phyloP scores from a whole-genome alignment of 2,113 vertebrate species.

The Anhinga anhinga region DNA sequence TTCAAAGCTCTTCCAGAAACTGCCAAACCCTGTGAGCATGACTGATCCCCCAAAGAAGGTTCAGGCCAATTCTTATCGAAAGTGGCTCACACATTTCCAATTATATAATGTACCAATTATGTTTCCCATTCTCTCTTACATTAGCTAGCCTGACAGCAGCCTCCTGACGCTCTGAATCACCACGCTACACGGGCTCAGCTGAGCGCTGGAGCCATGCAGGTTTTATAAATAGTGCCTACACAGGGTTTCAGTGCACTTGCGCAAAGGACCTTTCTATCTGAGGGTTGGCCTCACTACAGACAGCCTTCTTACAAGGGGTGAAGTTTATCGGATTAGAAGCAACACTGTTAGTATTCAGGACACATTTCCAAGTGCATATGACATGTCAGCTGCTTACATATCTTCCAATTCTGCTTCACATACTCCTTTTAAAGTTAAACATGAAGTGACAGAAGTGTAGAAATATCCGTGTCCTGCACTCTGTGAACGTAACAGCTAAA shows the following conservation, averaged over 20 bases:
- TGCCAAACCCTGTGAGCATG: background rate
- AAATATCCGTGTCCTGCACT: slow-evolving; percentile 34
- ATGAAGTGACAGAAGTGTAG: slow-evolving; percentile 53
- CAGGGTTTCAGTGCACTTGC: background rate
- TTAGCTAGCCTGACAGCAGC: background rate
- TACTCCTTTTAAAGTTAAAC: slow-evolving; percentile 51
- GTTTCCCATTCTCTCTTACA: background rate
- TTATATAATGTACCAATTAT: background rate
- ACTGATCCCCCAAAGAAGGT: background rate
- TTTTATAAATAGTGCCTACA: slow-evolving; percentile 23
- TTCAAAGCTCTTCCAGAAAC: background rate
- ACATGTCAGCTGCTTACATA: slow-evolving; percentile 54
- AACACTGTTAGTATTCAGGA: slow-evolving; percentile 8
- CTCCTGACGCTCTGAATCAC: background rate
- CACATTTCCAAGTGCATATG: slow-evolving; percentile 45
- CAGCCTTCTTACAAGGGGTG: background rate
- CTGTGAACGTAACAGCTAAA: slow-evolving; percentile 33
- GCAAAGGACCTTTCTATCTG: background rate
- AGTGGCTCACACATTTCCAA: background rate
- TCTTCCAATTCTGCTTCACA: slow-evolving; percentile 35
- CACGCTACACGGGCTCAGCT: background rate
- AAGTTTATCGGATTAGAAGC: slow-evolving; percentile 44
- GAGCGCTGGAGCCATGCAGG: accelerated
- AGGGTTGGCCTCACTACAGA: background rate
- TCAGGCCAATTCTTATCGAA: background rate